Evolutionary conservation across 2,113 vertebrate genomes (phyloP).

Genomic region (Nesogale talazaci): DNA sequence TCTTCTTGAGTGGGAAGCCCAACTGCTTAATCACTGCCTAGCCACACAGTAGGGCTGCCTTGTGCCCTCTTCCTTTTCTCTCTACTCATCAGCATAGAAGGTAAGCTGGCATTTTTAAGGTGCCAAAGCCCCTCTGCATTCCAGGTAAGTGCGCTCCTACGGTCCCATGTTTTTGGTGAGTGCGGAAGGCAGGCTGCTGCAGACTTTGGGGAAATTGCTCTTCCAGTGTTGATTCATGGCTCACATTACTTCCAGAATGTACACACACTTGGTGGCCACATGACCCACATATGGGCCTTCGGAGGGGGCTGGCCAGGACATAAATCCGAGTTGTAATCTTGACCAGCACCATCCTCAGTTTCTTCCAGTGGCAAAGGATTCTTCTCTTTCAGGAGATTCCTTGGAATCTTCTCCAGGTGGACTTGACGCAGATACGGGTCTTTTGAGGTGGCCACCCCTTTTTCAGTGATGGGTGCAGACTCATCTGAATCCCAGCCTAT

Average conservation of each 20-base stretch:
- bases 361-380: slow-evolving; percentile 33
- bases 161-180: background rate
- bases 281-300: slow-evolving; percentile 41
- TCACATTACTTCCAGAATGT: background rate
- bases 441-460: background rate
- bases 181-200: background rate
- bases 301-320: background rate
- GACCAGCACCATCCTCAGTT: slow-evolving; percentile 23
- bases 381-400: background rate
- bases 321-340: slow-evolving; percentile 13
- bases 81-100: background rate
- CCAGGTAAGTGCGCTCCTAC: background rate
- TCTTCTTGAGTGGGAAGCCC: background rate
- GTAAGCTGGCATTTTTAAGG: background rate
- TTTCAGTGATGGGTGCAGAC: background rate
- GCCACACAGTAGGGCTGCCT: background rate
- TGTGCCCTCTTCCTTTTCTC: background rate
- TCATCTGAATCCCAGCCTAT: background rate
- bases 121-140: slow-evolving; percentile 21
- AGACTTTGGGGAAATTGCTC: background rate
- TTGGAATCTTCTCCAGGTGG: background rate
- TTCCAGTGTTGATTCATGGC: slow-evolving; percentile 53
- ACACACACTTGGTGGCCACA: background rate
- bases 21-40: slow-evolving; percentile 6
- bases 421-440: background rate